Evolutionary conservation across 2,797 vertebrate genomes (phyloP), one percentile per base, ranked within the genome.

Genomic region (Lithobates sylvaticus): DNA sequence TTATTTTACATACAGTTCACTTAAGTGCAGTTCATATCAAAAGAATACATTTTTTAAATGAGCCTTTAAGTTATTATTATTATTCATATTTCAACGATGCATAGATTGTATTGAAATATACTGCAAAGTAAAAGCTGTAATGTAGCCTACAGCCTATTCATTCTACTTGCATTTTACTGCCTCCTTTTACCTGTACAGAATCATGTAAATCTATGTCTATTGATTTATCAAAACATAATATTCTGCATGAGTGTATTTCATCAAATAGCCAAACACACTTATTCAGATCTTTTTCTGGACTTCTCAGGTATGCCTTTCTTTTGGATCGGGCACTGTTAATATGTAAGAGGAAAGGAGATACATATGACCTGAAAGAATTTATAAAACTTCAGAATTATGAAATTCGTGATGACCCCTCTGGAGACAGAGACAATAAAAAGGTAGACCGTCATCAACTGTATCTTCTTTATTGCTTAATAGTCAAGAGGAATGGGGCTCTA

Each of bases 321-420:
- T 95, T 99, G 21, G 97, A 99, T 90, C 97, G 96, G 89, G 98
- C 97, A 27, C 91, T 99, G 91, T 92, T 99, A 84, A 94, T 99
- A 88, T 99, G 97, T 89, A 99, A 99, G 89, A 96, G 96, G 85
- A 96, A 97, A 34, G 96, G 97, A 0, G 98, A 99, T 90, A 95
- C 91, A 0, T 97, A 97, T 5, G 98, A 99, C 88, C 90, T 98
- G 68, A 99, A 97, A 90, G 96, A 96, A 0, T 91, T 96, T 1
- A 94, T 99, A 36, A 94, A 96, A 7, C 94, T 99, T 10, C 95
- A 96, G 69, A 89, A 91, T 87, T 98, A 94, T 93, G 97, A 98
- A 65, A 90, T 98, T 65, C 91, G 95, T 61, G 97, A 98, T 0
- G 96, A 97, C 67, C 89, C 92, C 27, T 89, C 90, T 0, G 94